Base-by-base conservation (phyloP, 2,797 vertebrate species). In the Lithobates pipiens region DNA sequence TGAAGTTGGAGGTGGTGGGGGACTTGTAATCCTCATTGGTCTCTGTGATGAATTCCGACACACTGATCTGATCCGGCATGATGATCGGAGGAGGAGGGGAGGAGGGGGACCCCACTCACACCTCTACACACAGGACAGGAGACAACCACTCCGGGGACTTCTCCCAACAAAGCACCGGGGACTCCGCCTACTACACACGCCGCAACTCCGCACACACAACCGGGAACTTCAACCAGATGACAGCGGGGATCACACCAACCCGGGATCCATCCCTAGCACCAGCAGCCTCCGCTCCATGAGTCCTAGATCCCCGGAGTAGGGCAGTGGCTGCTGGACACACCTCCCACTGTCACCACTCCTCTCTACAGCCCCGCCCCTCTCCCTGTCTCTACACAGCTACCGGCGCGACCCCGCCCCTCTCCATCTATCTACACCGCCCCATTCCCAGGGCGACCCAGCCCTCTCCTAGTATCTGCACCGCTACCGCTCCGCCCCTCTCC, bases 1-100 rank as follows among this genome's bases (percentile, higher is more conserved):
- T 95, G 95, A 99, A 99, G 95, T 94, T 98, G 88, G 98, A 99
- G 42, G 97, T 96, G 88, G 97, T 98, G 23, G 97, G 98, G 42
- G 97, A 95, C 93, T 96, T 97, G 92, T 97, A 98, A 94, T 99
- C 98, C 92, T 98, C 98, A 90, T 95, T 96, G 76, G 96, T 98
- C 92, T 98, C 97, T 32, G 93, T 88, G 85, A 99, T 94, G 88
- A 99, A 99, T 91, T 98, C 97, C 73, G 92, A 93, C 71, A 98
- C 96, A 80, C 94, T 94, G 92, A 99, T 96, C 86, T 95, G 91
- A 87, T 97, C 97, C 92, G 97, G 96, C 97, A 98, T 98, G 89
- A 88, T 92, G 93, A 86, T 90, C 72, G 57, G 84, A 23, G 54
- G 74, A 21, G 65, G 73, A 21, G 82, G 82, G 23, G 34, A 36